Evolutionary conservation across 2,113 vertebrate species (phyloP).

Genomic region (Centrocercus urophasianus): DNA sequence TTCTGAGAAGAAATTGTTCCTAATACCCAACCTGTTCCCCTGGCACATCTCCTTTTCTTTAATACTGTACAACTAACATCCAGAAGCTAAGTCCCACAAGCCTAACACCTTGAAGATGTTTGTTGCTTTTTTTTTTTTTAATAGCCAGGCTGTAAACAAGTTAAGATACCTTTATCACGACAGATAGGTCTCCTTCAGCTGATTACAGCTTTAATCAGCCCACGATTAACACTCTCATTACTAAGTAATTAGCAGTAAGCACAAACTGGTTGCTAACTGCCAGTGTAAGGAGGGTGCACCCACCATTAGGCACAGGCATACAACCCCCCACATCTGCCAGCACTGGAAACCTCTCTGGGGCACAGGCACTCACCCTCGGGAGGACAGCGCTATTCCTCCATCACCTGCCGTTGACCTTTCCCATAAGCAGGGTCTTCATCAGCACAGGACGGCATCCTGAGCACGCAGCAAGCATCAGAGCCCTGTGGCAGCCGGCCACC

Average conservation of each 20-base stretch:
- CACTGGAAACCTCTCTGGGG: background rate
- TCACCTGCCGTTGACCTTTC: background rate
- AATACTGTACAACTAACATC: background rate
- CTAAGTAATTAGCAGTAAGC: constrained; percentile 7
- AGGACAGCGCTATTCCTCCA: background rate
- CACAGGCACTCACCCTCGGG: too few relatives aligned
- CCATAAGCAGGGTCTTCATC: background rate
- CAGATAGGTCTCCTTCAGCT: background rate
- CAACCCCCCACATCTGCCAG: background rate
- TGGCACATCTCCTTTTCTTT: background rate
- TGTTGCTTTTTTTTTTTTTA: background rate
- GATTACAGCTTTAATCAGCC: constrained; percentile 12
- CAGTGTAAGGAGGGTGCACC: background rate
- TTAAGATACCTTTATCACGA: background rate
- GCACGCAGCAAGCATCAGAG: too few relatives aligned
- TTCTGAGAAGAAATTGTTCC: too few relatives aligned
- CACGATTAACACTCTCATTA: constrained; percentile 12
- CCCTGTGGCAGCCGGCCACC: background rate
- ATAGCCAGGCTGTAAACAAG: background rate
- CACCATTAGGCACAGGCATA: background rate
- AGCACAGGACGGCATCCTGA: too few relatives aligned
- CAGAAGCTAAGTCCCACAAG: background rate
- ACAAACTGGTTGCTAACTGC: background rate
- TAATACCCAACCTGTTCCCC: too few relatives aligned
- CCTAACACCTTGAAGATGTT: background rate